Conservation (phyloP, 2,797 vertebrate genomes). For the Phoebastria nigripes region DNA sequence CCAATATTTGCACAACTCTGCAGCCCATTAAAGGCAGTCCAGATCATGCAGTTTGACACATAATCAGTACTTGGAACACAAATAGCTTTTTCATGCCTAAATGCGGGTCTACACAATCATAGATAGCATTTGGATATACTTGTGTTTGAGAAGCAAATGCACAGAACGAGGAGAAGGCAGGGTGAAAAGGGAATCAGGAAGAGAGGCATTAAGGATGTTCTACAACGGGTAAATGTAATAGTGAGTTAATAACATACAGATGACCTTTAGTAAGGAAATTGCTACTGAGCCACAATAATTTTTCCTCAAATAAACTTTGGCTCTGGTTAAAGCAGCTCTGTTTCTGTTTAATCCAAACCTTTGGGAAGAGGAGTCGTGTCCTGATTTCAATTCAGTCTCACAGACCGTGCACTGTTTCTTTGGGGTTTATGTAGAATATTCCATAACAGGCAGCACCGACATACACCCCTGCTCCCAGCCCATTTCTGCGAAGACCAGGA, state of each 20-base stretch:
- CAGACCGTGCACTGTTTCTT: not conserved
- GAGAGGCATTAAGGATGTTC: constrained; percentile 47
- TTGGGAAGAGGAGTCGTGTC: not conserved
- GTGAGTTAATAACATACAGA: constrained; percentile 53
- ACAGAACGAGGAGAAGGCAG: not conserved
- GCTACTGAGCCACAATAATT: constrained; percentile 52
- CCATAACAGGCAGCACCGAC: not conserved
- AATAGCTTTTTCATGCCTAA: constrained; percentile 10
- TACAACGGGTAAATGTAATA: constrained; percentile 29
- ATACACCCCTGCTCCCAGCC: not conserved
- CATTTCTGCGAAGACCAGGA: not conserved
- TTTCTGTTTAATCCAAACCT: constrained; percentile 23
- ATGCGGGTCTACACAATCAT: not conserved
- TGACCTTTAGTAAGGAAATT: constrained; percentile 58
- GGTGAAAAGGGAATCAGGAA: constrained; percentile 28
- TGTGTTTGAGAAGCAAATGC: constrained; percentile 31
- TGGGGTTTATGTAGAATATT: not conserved
- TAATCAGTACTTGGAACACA: not conserved
- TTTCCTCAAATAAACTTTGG: constrained; percentile 56
- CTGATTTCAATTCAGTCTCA: constrained; percentile 4
- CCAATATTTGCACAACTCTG: not conserved
- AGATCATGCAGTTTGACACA: not conserved
- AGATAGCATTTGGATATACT: not conserved
- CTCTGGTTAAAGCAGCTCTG: constrained; percentile 29
- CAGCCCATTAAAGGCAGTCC: not conserved